These are phyloP conservation scores for Limnephilus rhombicus DNA, from an alignment of 2,888 invertebrate species.

Conservation along the genomic window DNA sequence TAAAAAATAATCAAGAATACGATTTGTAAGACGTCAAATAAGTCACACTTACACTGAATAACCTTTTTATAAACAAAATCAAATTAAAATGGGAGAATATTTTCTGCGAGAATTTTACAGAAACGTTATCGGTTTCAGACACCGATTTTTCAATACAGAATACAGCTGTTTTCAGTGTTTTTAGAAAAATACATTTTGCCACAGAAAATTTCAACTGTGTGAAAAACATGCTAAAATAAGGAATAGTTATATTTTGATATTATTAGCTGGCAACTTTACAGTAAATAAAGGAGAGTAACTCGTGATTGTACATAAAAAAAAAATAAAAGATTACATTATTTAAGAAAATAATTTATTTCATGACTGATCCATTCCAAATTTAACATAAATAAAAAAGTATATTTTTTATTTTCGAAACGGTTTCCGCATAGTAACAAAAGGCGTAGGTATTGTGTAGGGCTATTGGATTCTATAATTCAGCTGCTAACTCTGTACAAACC, in stretches of 20 bases:
- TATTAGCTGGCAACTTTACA: not conserved
- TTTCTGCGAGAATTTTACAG: not conserved
- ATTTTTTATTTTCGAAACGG: too few species aligned
- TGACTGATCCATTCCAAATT: too few species aligned
- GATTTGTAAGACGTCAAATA: not conserved
- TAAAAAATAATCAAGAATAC: not conserved
- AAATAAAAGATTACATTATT: too few species aligned
- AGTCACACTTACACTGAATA: not conserved
- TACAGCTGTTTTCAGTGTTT: conserved; percentile 7
- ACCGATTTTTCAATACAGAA: not conserved
- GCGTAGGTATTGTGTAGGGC: too few species aligned
- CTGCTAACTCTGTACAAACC: too few species aligned
- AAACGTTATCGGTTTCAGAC: not conserved
- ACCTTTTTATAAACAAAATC: not conserved
- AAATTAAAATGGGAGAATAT: not conserved
- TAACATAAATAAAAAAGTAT: too few species aligned
- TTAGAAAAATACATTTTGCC: conserved; percentile 4
- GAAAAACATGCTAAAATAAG: not conserved
- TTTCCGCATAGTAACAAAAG: too few species aligned
- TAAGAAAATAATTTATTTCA: too few species aligned
- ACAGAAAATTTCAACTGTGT: not conserved
- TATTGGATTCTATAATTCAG: too few species aligned
- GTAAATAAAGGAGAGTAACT: not conserved
- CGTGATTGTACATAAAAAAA: not conserved
- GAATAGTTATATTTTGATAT: not conserved